Evolutionary conservation across 2,797 vertebrate species (phyloP).

Genomic region (Hydrocynus forskahlii): DNA sequence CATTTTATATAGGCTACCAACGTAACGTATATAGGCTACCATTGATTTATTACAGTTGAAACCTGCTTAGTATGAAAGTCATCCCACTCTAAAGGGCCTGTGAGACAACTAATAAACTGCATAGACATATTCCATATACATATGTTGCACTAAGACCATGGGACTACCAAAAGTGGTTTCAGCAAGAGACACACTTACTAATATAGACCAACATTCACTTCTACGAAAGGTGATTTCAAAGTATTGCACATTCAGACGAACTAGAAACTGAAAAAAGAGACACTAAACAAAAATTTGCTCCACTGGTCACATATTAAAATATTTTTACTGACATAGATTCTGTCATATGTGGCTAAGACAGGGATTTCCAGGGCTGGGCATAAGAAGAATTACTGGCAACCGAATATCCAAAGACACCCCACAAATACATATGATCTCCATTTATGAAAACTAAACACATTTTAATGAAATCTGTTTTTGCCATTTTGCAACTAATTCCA

Average conservation of each 20-base stretch:
- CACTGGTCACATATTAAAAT: not conserved
- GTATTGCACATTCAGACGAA: too few relatives aligned
- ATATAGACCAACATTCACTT: too few relatives aligned
- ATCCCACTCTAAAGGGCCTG: too few relatives aligned
- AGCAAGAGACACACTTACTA: too few relatives aligned
- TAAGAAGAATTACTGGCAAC: slow-evolving; percentile 54
- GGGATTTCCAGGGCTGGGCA: slow-evolving; percentile 23
- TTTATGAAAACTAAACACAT: slow-evolving; percentile 2
- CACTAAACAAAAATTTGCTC: too few relatives aligned
- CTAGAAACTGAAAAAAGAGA: too few relatives aligned
- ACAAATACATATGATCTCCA: not conserved
- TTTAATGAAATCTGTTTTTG: slow-evolving; percentile 36
- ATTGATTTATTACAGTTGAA: not conserved
- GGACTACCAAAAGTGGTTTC: too few relatives aligned
- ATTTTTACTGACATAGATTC: slow-evolving; percentile 1
- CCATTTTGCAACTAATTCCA: slow-evolving; percentile 32
- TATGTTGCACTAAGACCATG: too few relatives aligned
- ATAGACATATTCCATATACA: too few relatives aligned
- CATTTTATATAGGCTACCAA: slow-evolving; percentile 26
- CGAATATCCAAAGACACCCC: slow-evolving; percentile 10
- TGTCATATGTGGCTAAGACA: slow-evolving; percentile 38
- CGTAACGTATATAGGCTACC: slow-evolving; percentile 23
- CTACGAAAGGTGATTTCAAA: too few relatives aligned
- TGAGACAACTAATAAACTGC: too few relatives aligned
- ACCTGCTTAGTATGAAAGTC: not conserved